Conservation (phyloP, 2,797 vertebrate species). For the Melanotaenia parkinsoni region DNA sequence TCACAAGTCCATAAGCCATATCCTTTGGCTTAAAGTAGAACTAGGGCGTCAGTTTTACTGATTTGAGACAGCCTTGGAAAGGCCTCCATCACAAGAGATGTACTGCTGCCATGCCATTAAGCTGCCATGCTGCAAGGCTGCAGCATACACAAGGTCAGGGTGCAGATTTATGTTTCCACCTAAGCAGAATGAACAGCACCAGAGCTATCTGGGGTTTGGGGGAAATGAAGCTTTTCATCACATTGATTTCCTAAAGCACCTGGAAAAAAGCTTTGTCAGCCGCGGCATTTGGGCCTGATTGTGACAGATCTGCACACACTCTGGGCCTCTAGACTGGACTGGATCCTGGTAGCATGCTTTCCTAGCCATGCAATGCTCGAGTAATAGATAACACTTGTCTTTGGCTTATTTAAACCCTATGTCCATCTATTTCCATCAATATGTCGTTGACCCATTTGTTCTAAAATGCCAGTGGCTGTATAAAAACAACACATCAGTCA, state of each 20-base stretch:
- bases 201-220: constrained; percentile 73
- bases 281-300: constrained; percentile 82
- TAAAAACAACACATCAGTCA: constrained; percentile 46
- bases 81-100: constrained; percentile 75
- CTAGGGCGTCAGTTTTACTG: constrained; percentile 70
- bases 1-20: constrained; percentile 55
- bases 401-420: constrained; percentile 77
- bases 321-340: constrained; percentile 68
- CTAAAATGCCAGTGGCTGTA: constrained; percentile 32
- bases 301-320: constrained; percentile 79
- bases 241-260: constrained; percentile 84
- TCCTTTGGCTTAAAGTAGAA: constrained; percentile 50
- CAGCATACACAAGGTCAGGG: constrained; percentile 79
- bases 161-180: constrained; percentile 78
- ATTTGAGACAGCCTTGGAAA: constrained; percentile 75
- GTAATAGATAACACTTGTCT: constrained; percentile 78
- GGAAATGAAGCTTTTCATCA: constrained; percentile 85
- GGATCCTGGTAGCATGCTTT: constrained; percentile 57
- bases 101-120: constrained; percentile 63
- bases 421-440: constrained; percentile 68
- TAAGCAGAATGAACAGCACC: constrained; percentile 77
- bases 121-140: constrained; percentile 68
- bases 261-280: constrained; percentile 83
- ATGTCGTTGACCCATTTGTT: constrained; percentile 48
- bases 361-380: constrained; percentile 59